Percentiles rank a stretch among this genome's conserved stretches.
phyloP scores from a whole-genome alignment of 2,888 invertebrate genomes.

The Monopis laevigella region DNA sequence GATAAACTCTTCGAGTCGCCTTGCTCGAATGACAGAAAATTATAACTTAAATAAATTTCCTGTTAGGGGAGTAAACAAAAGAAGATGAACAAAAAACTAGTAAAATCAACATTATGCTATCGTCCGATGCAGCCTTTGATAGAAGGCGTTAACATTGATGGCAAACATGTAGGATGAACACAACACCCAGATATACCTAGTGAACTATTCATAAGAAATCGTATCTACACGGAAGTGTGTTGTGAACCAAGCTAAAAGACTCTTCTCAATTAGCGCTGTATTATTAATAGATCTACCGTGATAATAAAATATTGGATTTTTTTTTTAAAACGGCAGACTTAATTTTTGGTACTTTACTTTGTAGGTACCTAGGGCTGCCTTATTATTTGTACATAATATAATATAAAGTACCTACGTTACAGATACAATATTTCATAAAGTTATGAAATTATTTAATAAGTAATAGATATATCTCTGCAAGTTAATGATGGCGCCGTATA shows the following conservation, averaged over 20 bases:
- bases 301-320: too few relatives aligned
- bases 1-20: slow-evolving; percentile 39
- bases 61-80: slow-evolving; percentile 55
- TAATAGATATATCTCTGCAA: too few relatives aligned
- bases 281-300: too few relatives aligned
- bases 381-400: too few relatives aligned
- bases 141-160: slow-evolving; percentile 46
- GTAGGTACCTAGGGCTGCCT: too few relatives aligned
- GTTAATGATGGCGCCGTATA: slow-evolving; percentile 15
- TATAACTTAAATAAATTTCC: slow-evolving; percentile 65
- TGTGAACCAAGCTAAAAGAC: too few relatives aligned
- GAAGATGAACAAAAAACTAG: slow-evolving; percentile 40
- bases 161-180: slow-evolving; percentile 26
- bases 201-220: neutral
- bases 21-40: slow-evolving; percentile 53
- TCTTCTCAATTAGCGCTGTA: too few relatives aligned
- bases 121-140: slow-evolving; percentile 50
- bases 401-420: neutral
- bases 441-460: too few relatives aligned
- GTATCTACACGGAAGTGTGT: too few relatives aligned
- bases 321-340: too few relatives aligned
- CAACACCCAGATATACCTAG: neutral
- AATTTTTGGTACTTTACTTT: too few relatives aligned
- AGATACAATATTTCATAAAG: neutral
- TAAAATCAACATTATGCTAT: slow-evolving; percentile 43